A percentile compares a stretch with the other conserved stretches of the same genome.
These are phyloP conservation scores for Leptinotarsa peninsularis DNA, from an alignment of 2,888 invertebrate species.

Conservation along the genomic window DNA sequence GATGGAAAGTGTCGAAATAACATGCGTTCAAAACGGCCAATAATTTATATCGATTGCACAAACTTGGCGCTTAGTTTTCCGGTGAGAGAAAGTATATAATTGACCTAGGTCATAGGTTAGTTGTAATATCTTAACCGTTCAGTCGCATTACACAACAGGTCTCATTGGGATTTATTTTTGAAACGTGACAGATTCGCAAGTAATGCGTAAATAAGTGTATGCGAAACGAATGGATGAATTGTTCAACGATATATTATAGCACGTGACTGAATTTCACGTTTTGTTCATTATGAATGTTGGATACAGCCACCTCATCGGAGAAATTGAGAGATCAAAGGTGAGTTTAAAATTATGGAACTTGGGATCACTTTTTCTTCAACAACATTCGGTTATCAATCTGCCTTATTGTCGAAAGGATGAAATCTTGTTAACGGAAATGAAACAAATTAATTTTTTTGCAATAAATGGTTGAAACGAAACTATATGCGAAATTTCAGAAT, in stretches of 20 bases:
- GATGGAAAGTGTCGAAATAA: conserved; percentile 22
- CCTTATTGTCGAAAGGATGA: too few species aligned
- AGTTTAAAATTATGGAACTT: too few species aligned
- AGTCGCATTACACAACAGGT: conserved; percentile 2
- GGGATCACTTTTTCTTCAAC: too few species aligned
- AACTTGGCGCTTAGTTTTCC: conserved; percentile 23
- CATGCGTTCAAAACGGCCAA: conserved; percentile 5
- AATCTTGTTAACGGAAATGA: too few species aligned
- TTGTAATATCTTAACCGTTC: neutral
- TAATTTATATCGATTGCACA: conserved; percentile 22
- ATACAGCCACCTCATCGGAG: too few species aligned
- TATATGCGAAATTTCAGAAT: too few species aligned
- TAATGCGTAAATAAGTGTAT: neutral
- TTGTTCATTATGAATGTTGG: too few species aligned
- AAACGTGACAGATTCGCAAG: conserved; percentile 5
- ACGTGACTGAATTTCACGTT: neutral
- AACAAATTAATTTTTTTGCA: too few species aligned
- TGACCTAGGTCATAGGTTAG: conserved; percentile 29
- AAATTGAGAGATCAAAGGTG: too few species aligned
- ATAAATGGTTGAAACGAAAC: too few species aligned
- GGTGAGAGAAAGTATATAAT: conserved; percentile 25
- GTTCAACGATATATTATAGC: neutral
- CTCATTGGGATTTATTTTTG: conserved; percentile 12
- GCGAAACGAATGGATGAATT: neutral
- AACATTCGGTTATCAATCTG: too few species aligned